Evolutionary conservation across 2,888 invertebrate genomes (phyloP), one percentile per base, ranked within the genome.

Genomic region (Dryobotodes eremita): DNA sequence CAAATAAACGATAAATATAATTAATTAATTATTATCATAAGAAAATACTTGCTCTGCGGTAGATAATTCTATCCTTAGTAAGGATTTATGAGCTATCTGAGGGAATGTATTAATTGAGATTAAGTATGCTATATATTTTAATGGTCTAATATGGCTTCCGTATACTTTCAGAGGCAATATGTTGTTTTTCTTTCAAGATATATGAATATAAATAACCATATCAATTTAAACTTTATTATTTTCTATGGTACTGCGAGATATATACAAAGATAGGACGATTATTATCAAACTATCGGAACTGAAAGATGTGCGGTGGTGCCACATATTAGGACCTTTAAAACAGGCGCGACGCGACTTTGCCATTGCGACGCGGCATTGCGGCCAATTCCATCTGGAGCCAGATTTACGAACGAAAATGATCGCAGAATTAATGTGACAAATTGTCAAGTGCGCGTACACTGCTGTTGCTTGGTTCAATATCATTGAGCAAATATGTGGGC

Each of bases 61-160:
- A 72, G 75, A 70, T 84, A 84, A 79, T 69, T 20, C 48, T 71
- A 31, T 61, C 72, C 77, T 61, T 72, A 71, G 46, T 26, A 26
- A 11, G 69, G 77, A 86, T 88, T 88, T 75, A 77, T 75, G 75
- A 74, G 71, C 42, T 79, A 70, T 80, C 57, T 65, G 13, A 71
- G 46, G 55, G 70, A 75, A 85, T 82, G 42, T 87, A 71, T 83
- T 87, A 73, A 81, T 86, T 81, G 26, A 82, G 81, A 88, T 81
- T 74, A 75, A 87, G 78, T 79, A 26, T 48, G 64, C 57, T 59
- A 79, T 80, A 70, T 84, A 46, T 53, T 84, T 69, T 80, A 23
- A 84, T 84, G 36, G 31, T 36, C 26, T 62, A 23, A 79, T 79
- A 69, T 79, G 26, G 50, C 57, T 84, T 68, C 57, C 15, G 10